phyloP scores from a whole-genome alignment of 92 coral and sea anemone genomes.

The Zoanthus solanderi region DNA sequence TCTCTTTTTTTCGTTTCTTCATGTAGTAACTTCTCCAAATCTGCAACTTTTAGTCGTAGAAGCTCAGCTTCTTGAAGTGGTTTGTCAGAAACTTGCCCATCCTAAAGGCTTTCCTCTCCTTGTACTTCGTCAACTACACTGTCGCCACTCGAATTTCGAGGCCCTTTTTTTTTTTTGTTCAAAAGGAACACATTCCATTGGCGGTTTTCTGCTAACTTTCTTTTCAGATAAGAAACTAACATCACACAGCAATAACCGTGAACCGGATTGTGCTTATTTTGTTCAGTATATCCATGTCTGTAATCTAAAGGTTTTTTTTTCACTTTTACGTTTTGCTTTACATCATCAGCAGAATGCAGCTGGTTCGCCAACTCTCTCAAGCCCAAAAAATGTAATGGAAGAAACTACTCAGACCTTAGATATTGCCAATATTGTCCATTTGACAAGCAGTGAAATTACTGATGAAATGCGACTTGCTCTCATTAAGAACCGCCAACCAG shows the following conservation, averaged over 20 bases:
- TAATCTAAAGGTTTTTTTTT: background rate
- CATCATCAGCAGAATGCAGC: slow-evolving; percentile 34
- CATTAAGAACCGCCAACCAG: no score
- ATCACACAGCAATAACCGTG: no score
- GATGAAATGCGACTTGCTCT: no score
- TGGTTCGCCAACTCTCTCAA: slow-evolving; percentile 21
- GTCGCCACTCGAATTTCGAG: background rate
- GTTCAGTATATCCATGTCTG: slow-evolving; percentile 26
- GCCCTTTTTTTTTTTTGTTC: background rate
- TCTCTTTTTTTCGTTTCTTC: slow-evolving; percentile 18
- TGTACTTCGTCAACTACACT: slow-evolving; percentile 9
- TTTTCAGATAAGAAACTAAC: background rate
- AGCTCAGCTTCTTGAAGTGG: slow-evolving; percentile 5
- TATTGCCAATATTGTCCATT: slow-evolving; percentile 32
- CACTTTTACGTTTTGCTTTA: slow-evolving; percentile 8
- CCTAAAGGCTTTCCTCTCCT: background rate
- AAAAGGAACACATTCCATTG: slow-evolving; percentile 4
- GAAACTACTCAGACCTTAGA: slow-evolving; percentile 10
- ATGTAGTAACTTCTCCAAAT: slow-evolving; percentile 38
- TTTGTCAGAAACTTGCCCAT: background rate
- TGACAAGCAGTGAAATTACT: slow-evolving; percentile 7
- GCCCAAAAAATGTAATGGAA: slow-evolving; percentile 17
- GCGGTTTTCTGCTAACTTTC: slow-evolving; percentile 17
- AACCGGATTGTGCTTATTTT: slow-evolving; percentile 11
- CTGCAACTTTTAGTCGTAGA: background rate